A percentile compares a stretch with the other conserved stretches of the same genome.
Evolutionary conservation across 1,140 invertebrate genomes (phyloP).

Genomic region (Trachymyrmex cornetzi): DNA sequence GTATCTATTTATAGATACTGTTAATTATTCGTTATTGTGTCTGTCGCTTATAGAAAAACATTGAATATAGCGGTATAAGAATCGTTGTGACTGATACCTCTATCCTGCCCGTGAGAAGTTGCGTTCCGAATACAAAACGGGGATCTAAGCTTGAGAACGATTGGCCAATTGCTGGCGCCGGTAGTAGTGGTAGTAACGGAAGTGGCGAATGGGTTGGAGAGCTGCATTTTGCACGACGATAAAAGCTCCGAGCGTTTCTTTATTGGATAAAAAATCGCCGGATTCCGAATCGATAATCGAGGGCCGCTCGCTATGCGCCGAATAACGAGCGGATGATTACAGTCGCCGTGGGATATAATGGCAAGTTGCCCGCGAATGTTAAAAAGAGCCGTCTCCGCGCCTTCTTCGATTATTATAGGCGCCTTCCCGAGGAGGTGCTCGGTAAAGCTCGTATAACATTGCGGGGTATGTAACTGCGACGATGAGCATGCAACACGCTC

Average conservation of each 20-base stretch:
- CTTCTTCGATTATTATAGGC: conserved; percentile 80
- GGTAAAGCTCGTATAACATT: background rate
- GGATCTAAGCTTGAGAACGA: conserved; percentile 10
- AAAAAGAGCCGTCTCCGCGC: conserved; percentile 37
- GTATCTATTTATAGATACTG: background rate
- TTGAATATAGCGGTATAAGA: background rate
- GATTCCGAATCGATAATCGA: conserved; percentile 76
- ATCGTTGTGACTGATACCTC: background rate
- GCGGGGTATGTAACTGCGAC: conserved; percentile 58
- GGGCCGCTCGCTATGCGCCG: conserved; percentile 54
- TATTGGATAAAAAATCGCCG: conserved; percentile 61
- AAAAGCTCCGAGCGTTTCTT: conserved; percentile 37
- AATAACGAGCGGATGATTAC: conserved; percentile 79
- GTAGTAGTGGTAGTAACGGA: conserved; percentile 23
- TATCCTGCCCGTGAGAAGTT: conserved; percentile 45
- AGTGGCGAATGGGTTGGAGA: conserved; percentile 51
- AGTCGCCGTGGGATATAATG: conserved; percentile 68
- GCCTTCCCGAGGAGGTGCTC: conserved; percentile 77
- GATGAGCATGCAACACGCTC: conserved; percentile 34
- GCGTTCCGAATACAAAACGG: conserved; percentile 45
- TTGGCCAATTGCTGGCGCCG: conserved; percentile 17
- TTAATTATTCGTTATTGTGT: background rate
- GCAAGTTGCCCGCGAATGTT: conserved; percentile 59
- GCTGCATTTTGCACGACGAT: conserved; percentile 55
- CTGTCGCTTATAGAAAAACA: background rate